Evolutionary conservation across 2,888 invertebrate species (phyloP).

Genomic region (Gisinianus flammeolus): DNA sequence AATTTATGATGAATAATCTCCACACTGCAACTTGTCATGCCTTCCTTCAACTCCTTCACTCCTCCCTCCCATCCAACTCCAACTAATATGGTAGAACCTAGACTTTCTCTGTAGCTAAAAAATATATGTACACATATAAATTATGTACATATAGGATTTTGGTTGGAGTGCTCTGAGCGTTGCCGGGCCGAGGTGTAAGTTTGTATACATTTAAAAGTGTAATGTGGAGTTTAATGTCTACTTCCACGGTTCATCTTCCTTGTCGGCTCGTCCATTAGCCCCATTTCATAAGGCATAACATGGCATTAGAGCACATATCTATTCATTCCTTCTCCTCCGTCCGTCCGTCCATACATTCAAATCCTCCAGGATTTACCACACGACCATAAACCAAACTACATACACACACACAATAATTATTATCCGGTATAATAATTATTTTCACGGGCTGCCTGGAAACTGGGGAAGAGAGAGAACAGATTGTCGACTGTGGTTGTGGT

Average conservation of each 20-base stretch:
- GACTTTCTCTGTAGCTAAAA: too few species aligned
- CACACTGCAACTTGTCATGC: conserved; percentile 41
- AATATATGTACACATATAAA: too few species aligned
- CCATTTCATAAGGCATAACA: conserved; percentile 7
- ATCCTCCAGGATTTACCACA: not conserved
- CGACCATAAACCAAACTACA: conserved; percentile 16
- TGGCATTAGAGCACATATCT: not conserved
- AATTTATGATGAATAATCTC: conserved; percentile 57
- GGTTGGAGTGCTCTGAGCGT: not conserved
- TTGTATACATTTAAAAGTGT: not conserved
- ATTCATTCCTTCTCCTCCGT: not conserved
- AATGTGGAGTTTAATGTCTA: conserved; percentile 21
- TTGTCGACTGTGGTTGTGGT: too few species aligned
- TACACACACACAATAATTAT: conserved; percentile 21
- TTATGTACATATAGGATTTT: not conserved
- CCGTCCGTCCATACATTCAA: not conserved
- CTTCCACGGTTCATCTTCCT: conserved; percentile 17
- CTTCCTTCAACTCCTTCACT: conserved; percentile 24
- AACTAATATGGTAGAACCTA: too few species aligned
- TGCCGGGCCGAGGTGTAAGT: not conserved
- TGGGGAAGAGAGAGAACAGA: too few species aligned
- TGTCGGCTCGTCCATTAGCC: conserved; percentile 20
- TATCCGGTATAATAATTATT: too few species aligned
- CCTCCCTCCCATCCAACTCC: not conserved
- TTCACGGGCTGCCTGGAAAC: too few species aligned